Conservation (phyloP, 2,113 vertebrate species). For the Hoplias malabaricus region DNA sequence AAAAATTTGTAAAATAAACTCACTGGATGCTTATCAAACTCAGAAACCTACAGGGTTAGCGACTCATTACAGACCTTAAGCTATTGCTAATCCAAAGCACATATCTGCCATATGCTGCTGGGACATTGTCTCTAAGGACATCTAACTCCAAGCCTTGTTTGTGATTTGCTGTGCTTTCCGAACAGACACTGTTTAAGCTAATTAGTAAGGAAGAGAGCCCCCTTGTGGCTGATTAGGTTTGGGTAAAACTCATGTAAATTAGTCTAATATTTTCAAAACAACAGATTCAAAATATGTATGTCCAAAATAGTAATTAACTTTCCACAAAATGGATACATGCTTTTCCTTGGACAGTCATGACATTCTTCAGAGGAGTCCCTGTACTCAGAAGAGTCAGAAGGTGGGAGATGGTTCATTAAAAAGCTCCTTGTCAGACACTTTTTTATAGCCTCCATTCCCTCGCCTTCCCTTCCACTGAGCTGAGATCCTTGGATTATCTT, state of each 20-base stretch:
- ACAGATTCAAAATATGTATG: too few relatives aligned
- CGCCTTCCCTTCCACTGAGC: not conserved
- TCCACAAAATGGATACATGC: too few relatives aligned
- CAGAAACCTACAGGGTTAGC: not conserved
- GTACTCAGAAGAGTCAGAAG: too few relatives aligned
- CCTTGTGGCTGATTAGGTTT: slow-evolving; percentile 19
- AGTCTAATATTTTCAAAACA: not conserved
- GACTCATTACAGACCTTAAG: not conserved
- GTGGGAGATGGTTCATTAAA: slow-evolving; percentile 33
- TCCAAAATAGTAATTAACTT: too few relatives aligned
- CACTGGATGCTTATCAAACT: not conserved
- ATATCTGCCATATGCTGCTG: not conserved
- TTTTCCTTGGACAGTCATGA: too few relatives aligned
- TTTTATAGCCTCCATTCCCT: not conserved
- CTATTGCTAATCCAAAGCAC: not conserved
- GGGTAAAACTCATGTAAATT: slow-evolving; percentile 25
- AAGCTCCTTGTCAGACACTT: slow-evolving; percentile 6
- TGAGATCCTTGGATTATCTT: slow-evolving; percentile 36
- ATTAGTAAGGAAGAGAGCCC: slow-evolving; percentile 18
- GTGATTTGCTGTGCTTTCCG: not conserved
- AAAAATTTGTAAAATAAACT: not conserved
- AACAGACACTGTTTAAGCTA: not conserved
- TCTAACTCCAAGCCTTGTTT: not conserved
- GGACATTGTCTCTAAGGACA: not conserved
- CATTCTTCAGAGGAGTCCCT: too few relatives aligned